Percentiles rank a stretch among this genome's conserved stretches.
Evolutionary conservation across 1,140 invertebrate species (phyloP).

Genomic region (Ridgeia piscesae): DNA sequence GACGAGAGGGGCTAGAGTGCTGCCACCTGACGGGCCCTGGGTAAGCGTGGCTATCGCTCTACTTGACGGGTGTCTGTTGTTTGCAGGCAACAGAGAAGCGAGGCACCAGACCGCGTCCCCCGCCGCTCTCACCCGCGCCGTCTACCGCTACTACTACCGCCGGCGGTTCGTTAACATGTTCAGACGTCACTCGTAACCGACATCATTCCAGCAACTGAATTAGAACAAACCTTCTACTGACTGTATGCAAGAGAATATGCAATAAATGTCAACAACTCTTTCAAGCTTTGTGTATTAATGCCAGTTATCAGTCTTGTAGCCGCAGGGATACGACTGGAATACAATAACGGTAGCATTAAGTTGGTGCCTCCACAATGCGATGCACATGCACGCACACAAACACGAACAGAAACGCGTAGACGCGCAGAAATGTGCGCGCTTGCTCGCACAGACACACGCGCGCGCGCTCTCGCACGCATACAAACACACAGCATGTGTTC

Average conservation of each 20-base stretch:
- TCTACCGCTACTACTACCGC: background rate
- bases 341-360: no score
- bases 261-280: background rate
- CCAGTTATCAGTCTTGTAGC: background rate
- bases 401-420: no score
- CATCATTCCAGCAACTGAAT: background rate
- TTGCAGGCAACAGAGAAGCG: background rate
- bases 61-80: background rate
- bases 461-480: no score
- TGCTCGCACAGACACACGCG: no score
- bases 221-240: background rate
- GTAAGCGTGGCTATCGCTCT: no score
- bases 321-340: background rate
- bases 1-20: no score
- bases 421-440: no score
- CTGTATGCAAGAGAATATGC: background rate
- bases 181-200: background rate
- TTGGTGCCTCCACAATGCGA: no score
- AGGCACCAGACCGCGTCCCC: background rate
- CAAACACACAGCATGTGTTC: no score
- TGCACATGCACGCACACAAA: no score
- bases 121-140: background rate
- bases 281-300: background rate
- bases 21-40: no score
- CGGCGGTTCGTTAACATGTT: background rate